These are phyloP conservation scores for Chrysaora quinquecirrha DNA, from an alignment of 30 jellyfish, hydroid and myxozoan genomes.

Conservation along the genomic window DNA sequence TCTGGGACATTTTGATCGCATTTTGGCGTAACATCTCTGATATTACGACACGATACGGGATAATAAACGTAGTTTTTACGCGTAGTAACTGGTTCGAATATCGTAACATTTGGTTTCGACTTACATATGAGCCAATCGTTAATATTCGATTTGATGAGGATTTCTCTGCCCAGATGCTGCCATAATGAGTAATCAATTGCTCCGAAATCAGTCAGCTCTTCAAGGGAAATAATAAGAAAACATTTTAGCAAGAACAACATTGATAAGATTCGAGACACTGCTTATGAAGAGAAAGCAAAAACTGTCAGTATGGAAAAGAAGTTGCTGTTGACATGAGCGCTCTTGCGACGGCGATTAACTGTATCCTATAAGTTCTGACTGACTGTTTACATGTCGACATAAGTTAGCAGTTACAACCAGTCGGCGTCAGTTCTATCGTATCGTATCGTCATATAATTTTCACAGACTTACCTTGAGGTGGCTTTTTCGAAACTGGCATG, in stretches of 20 bases:
- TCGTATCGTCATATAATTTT: too few relatives aligned
- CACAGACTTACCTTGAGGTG: constrained; percentile 73
- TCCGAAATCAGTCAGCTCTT: constrained; percentile 67
- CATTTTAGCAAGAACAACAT: too few relatives aligned
- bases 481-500: constrained; percentile 39
- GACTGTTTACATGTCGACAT: too few relatives aligned
- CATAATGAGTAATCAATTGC: constrained; percentile 78
- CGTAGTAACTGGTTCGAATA: constrained; percentile 61
- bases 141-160: constrained; percentile 70
- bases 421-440: too few relatives aligned
- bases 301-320: too few relatives aligned
- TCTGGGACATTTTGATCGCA: constrained; percentile 78
- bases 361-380: too few relatives aligned
- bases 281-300: too few relatives aligned
- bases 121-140: constrained; percentile 85
- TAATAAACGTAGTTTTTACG: constrained; percentile 40
- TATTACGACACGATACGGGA: constrained; percentile 55
- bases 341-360: too few relatives aligned
- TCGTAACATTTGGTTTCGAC: constrained; percentile 58
- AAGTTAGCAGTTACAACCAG: too few relatives aligned
- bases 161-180: constrained; percentile 83
- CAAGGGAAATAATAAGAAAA: too few relatives aligned
- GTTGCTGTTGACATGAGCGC: too few relatives aligned
- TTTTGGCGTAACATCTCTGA: constrained; percentile 73
- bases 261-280: too few relatives aligned